Evolutionary conservation across 2,113 vertebrate genomes (phyloP).

Genomic region (Vimba vimba): DNA sequence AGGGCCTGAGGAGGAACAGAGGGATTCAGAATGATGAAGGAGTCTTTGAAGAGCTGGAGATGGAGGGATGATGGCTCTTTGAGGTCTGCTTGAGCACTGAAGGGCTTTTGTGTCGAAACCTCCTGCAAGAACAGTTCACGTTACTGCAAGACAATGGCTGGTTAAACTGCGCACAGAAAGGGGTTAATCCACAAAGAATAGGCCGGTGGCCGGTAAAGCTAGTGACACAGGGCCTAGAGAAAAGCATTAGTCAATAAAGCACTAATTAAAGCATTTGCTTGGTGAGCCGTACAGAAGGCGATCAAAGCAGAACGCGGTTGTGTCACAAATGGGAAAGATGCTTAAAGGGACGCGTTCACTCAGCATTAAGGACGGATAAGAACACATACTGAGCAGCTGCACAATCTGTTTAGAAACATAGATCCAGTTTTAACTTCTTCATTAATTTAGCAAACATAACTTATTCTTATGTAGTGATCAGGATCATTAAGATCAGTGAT

Average conservation of each 20-base stretch:
- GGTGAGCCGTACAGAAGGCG: slow-evolving; percentile 39
- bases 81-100: slow-evolving; percentile 52
- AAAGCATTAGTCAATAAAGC: slow-evolving; percentile 60
- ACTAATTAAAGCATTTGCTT: slow-evolving; percentile 65
- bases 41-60: slow-evolving; percentile 62
- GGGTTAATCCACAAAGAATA: slow-evolving; percentile 65
- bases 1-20: slow-evolving; percentile 46
- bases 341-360: slow-evolving; percentile 47
- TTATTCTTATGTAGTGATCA: too few relatives aligned
- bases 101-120: slow-evolving; percentile 56
- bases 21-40: slow-evolving; percentile 57
- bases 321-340: slow-evolving; percentile 46
- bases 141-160: slow-evolving; percentile 57
- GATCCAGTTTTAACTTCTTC: not conserved
- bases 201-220: slow-evolving; percentile 42
- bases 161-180: slow-evolving; percentile 60
- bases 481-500: too few relatives aligned
- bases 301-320: slow-evolving; percentile 53
- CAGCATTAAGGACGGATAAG: slow-evolving; percentile 28
- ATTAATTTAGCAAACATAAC: not conserved
- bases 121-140: slow-evolving; percentile 57
- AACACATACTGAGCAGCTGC: slow-evolving; percentile 41
- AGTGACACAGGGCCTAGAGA: slow-evolving; percentile 58
- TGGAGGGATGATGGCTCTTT: slow-evolving; percentile 57
- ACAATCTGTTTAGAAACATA: slow-evolving; percentile 6